Evolutionary conservation across 2,797 vertebrate species (phyloP), one percentile per base, ranked within the genome.

Genomic region (Hippoglossus hippoglossus): DNA sequence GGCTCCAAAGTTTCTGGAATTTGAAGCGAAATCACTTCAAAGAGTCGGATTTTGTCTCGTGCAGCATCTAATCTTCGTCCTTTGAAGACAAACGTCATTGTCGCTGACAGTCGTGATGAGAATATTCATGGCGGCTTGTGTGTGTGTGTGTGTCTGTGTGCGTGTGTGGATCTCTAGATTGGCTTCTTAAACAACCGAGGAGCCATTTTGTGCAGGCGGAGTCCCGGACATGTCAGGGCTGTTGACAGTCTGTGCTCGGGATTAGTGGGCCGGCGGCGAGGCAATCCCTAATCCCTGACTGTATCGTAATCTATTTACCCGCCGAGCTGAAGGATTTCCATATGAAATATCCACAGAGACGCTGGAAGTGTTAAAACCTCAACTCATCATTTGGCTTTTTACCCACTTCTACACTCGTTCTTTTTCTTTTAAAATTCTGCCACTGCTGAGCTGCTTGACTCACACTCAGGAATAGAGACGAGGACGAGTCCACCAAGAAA

Each of bases 221-320:
- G 83, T 90, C 88, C 89, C 81, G 85, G 90, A 89, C 89, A 91
- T 89, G 91, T 91, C 86, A 80, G 86, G 69, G 77, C 92, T 91
- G 94, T 93, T 94, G 94, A 95, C 94, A 94, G 93, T 94, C 94
- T 95, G 87, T 81, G 90, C 87, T 90, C 90, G 80, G 93, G 94
- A 96, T 96, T 96, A 96, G 94, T 90, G 92, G 94, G 94, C 95
- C 95, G 94, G 94, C 93, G 93, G 87, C 92, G 91, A 93, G 95
- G 94, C 90, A 88, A 94, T 92, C 92, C 91, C 88, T 96, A 96
- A 96, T 96, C 95, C 94, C 93, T 90, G 84, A 83, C 89, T 94
- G 94, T 95, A 95, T 96, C 94, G 91, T 95, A 96, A 96, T 96
- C 94, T 95, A 92, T 96, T 96, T 96, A 95, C 91, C 95, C 93